A percentile compares a stretch with the other conserved stretches of the same genome.
These are phyloP conservation scores for Crossoptilon crossoptilon DNA, from an alignment of 2,797 vertebrate genomes.

Conservation along the genomic window DNA sequence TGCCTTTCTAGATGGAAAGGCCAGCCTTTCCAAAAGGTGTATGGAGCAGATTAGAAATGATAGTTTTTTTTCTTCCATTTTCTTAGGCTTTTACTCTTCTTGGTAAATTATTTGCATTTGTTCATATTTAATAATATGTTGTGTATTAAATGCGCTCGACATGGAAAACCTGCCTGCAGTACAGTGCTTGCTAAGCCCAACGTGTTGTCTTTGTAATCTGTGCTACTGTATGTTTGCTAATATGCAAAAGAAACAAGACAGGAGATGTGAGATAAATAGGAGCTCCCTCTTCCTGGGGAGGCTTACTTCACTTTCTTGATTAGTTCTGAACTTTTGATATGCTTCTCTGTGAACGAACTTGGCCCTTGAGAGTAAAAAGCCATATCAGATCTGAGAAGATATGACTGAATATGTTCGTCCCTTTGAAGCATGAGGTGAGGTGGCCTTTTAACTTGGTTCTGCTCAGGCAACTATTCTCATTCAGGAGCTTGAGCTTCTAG, in stretches of 20 bases:
- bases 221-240: neutral
- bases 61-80: neutral
- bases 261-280: neutral
- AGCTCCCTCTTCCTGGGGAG: neutral
- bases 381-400: neutral
- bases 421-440: neutral
- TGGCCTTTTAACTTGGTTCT: neutral
- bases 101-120: neutral
- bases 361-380: neutral
- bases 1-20: neutral
- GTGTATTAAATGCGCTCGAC: neutral
- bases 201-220: neutral
- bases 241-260: neutral
- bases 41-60: neutral
- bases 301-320: neutral
- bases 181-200: neutral
- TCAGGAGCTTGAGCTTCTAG: neutral
- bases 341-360: neutral
- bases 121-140: neutral
- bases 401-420: neutral
- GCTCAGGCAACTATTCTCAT: neutral
- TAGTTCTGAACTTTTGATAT: neutral
- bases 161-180: neutral
- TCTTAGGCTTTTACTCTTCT: neutral
- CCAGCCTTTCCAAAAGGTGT: neutral